A percentile compares a stretch with the other conserved stretches of the same genome.
Conservation (phyloP, 2,888 invertebrate species). For the Taenaris catops region DNA sequence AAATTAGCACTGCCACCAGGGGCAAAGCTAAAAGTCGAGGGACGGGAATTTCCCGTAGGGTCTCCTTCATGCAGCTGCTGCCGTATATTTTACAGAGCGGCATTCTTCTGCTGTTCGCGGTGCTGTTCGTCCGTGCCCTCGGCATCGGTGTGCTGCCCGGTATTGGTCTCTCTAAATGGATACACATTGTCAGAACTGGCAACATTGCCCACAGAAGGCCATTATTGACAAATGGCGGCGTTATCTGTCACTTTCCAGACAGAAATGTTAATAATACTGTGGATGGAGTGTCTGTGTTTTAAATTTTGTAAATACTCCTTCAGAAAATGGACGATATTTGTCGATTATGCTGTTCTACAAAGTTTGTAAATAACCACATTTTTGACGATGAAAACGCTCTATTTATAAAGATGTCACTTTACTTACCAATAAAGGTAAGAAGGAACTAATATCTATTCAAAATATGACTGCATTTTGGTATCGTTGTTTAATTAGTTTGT, state of each 20-base stretch:
- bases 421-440: slow-evolving; percentile 86
- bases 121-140: too few species aligned
- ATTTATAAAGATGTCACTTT: slow-evolving; percentile 84
- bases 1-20: too few species aligned
- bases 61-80: too few species aligned
- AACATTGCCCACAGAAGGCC: slow-evolving; percentile 47
- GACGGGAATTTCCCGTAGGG: too few species aligned
- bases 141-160: too few species aligned
- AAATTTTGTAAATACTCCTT: slow-evolving; percentile 25
- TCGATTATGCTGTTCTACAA: slow-evolving; percentile 66
- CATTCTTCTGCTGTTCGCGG: too few species aligned
- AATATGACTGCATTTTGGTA: slow-evolving; percentile 7
- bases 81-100: too few species aligned
- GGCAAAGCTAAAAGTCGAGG: too few species aligned
- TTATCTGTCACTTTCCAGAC: slow-evolving; percentile 45
- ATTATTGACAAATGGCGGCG: slow-evolving; percentile 65
- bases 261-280: slow-evolving; percentile 48
- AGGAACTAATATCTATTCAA: slow-evolving; percentile 7
- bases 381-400: slow-evolving; percentile 85
- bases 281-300: slow-evolving; percentile 26
- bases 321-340: slow-evolving; percentile 64
- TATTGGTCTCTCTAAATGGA: slow-evolving; percentile 58
- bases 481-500: slow-evolving; percentile 18
- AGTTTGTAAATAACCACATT: slow-evolving; percentile 82
- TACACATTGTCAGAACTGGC: slow-evolving; percentile 35